phyloP scores from a whole-genome alignment of 1,140 invertebrate genomes.

The Eciton burchellii region DNA sequence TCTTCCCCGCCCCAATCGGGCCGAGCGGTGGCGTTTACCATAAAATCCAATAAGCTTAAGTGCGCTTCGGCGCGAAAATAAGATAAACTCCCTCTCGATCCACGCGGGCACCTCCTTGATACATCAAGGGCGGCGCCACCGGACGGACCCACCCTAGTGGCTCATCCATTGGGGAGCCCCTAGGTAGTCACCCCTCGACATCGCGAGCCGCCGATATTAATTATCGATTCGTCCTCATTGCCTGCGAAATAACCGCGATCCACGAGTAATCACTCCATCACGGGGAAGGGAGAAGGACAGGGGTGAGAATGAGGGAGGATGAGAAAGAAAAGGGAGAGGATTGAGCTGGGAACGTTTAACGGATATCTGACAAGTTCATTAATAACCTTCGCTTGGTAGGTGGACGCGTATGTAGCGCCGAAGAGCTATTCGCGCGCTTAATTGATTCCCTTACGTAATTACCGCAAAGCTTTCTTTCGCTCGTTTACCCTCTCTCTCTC shows the following conservation, averaged over 20 bases:
- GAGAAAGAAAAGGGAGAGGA: constrained; percentile 26
- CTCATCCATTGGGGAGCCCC: constrained; percentile 45
- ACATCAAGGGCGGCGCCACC: constrained; percentile 61
- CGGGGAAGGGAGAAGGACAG: background rate
- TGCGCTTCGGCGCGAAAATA: constrained; percentile 55
- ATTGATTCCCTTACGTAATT: constrained; percentile 81
- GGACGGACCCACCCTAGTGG: constrained; percentile 66
- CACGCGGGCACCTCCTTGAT: constrained; percentile 52
- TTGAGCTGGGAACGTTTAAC: constrained; percentile 74
- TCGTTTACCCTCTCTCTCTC: background rate
- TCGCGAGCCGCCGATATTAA: constrained; percentile 63
- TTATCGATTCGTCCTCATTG: constrained; percentile 70
- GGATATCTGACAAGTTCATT: constrained; percentile 82
- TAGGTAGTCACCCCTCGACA: constrained; percentile 40
- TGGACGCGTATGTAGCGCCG: constrained; percentile 72
- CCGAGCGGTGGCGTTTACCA: constrained; percentile 17
- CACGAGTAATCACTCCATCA: constrained; percentile 59
- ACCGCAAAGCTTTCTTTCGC: constrained; percentile 35
- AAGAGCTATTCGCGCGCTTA: constrained; percentile 74
- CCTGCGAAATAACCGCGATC: constrained; percentile 51
- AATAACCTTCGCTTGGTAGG: constrained; percentile 75
- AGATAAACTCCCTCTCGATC: constrained; percentile 40
- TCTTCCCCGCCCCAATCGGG: background rate
- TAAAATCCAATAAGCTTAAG: constrained; percentile 63
- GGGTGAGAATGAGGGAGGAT: background rate